Conservation (phyloP, 2,113 vertebrate species). For the Junco hyemalis region DNA sequence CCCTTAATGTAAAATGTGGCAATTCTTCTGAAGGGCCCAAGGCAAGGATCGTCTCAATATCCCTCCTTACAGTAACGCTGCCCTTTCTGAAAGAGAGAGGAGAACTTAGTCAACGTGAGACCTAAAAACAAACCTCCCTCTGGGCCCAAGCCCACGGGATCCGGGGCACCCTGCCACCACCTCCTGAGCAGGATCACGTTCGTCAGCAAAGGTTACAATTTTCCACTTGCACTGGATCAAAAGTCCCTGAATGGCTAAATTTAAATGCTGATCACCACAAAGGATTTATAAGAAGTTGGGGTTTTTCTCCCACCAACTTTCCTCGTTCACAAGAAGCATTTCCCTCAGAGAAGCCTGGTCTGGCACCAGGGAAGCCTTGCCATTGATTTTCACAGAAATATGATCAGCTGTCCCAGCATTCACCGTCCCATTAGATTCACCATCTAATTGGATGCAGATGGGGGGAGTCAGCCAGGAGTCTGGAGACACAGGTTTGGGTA, state of each 20-base stretch:
- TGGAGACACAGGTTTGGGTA: background rate
- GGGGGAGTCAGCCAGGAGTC: background rate
- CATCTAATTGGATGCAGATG: background rate
- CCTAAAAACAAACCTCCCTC: background rate
- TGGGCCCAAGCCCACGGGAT: background rate
- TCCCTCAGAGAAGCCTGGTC: background rate
- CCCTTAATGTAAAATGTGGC: background rate
- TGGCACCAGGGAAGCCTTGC: background rate
- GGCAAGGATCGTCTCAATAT: background rate
- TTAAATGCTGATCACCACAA: background rate
- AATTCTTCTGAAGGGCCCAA: background rate
- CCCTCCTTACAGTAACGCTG: background rate
- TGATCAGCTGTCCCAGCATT: background rate
- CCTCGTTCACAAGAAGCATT: background rate
- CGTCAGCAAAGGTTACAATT: conserved; percentile 8
- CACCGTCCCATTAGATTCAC: background rate
- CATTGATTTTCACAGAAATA: background rate
- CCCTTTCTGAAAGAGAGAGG: background rate
- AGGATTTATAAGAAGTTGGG: background rate
- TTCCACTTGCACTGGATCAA: background rate
- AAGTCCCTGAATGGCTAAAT: background rate
- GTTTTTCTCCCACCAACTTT: background rate
- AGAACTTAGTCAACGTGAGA: conserved; percentile 9
- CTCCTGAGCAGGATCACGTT: background rate
- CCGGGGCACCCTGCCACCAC: background rate